These are phyloP conservation scores for Salmo trutta DNA, from an alignment of 2,797 vertebrate genomes.

Conservation along the genomic window DNA sequence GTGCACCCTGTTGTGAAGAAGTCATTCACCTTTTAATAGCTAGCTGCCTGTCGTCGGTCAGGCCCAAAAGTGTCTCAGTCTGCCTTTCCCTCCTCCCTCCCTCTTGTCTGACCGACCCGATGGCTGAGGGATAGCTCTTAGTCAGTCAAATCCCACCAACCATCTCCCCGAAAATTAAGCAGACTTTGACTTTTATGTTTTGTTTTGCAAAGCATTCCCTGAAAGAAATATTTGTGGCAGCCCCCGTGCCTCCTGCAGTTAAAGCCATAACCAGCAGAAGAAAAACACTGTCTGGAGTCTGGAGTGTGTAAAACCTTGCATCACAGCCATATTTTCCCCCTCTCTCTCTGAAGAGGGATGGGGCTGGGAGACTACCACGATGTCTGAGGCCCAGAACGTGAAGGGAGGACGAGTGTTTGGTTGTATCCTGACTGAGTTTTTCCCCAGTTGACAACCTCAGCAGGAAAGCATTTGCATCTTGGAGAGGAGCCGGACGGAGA, in stretches of 20 bases:
- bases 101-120: conserved; percentile 18
- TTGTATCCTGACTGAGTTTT: conserved; percentile 36
- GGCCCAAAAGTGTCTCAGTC: conserved; percentile 18
- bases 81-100: not conserved
- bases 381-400: not conserved
- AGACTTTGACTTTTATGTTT: conserved; percentile 63
- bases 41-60: conserved; percentile 36
- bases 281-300: conserved; percentile 75
- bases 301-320: conserved; percentile 72
- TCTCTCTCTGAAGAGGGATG: conserved; percentile 50
- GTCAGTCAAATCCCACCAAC: conserved; percentile 65
- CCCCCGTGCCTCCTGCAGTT: conserved; percentile 70
- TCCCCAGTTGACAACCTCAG: conserved; percentile 60
- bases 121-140: conserved; percentile 48
- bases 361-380: not conserved
- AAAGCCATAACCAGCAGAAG: conserved; percentile 70
- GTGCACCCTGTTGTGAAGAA: conserved; percentile 26
- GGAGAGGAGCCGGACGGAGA: not conserved
- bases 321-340: conserved; percentile 59
- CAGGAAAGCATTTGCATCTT: conserved; percentile 67
- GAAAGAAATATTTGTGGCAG: conserved; percentile 71
- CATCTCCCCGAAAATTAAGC: conserved; percentile 61
- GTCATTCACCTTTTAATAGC: conserved; percentile 33
- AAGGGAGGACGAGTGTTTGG: not conserved
- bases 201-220: conserved; percentile 69